Base-by-base conservation (phyloP, 2,888 invertebrate species). In the Mythimna loreyi region DNA sequence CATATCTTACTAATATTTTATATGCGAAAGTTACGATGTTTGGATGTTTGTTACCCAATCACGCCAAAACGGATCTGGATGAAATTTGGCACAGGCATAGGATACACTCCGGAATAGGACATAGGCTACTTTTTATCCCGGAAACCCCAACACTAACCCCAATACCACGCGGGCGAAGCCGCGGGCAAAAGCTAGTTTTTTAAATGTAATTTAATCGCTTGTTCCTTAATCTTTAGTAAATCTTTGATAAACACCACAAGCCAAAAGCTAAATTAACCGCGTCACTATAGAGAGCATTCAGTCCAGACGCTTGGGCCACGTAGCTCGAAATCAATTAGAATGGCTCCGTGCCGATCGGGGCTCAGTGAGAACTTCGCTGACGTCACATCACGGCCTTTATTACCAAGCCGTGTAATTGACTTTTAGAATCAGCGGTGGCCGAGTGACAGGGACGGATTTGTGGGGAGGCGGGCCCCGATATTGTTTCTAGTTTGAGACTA, bases 301-400 rank as follows among this genome's bases (percentile, higher is more conserved):
- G 72, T 45, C 50, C 78, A 81, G 72, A 77, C 81, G 47, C 62
- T 77, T 49, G 73, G 56, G 47, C 75, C 68, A 69, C 79, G 74
- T 70, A 75, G 69, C 60, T 84, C 70, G 65, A 84, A 82, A 84
- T 82, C 84, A 82, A 84, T 82, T 84, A 84, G 75, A 79, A 68
- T 74, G 81, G 65, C 16, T 60, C 21, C 79, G 84, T 83, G 81
- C 81, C 84, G 67, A 78, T 81, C 71, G 71, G 61, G 71, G 64
- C 68, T 74, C 66, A 49, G 72, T 72, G 62, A 72, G 78, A 81
- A 78, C 59, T 84, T 82, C 57, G 84, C 84, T 82, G 73, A 84
- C 83, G 82, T 84, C 83, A 82, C 82, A 49, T 63, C 67, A 75
- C 68, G 60, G 57, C 82, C 82, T 77, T 82, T 84, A 82, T 84